phyloP scores from a whole-genome alignment of 2,113 vertebrate species.

The Dendrocopos noguchii region DNA sequence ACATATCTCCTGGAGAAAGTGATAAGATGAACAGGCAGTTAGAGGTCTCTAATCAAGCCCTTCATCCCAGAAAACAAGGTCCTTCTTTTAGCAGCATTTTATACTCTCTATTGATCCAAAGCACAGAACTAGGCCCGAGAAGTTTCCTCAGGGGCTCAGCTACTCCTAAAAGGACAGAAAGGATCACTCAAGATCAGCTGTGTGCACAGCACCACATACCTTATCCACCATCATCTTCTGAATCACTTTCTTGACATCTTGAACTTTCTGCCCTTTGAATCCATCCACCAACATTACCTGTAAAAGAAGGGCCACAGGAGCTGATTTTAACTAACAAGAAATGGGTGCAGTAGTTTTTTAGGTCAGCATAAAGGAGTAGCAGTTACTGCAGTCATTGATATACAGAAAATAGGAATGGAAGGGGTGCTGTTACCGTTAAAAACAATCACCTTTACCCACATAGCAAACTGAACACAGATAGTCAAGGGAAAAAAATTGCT shows the following conservation, averaged over 20 bases:
- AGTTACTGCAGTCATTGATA: neutral
- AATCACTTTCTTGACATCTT: constrained; percentile 94
- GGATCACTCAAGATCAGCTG: neutral
- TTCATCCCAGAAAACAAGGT: neutral
- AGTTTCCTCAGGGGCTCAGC: neutral
- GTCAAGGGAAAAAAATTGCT: neutral
- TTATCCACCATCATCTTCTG: constrained; percentile 92
- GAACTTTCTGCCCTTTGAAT: constrained; percentile 93
- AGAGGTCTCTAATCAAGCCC: neutral
- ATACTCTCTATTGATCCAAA: neutral
- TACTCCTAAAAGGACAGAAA: neutral
- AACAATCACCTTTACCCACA: neutral
- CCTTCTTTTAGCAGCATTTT: neutral
- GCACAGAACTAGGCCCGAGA: neutral
- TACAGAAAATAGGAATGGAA: neutral
- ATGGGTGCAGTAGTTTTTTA: neutral
- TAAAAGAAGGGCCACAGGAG: neutral
- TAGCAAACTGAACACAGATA: neutral
- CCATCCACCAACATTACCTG: constrained; percentile 94
- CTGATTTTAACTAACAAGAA: neutral
- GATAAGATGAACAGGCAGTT: neutral
- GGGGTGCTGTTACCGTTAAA: neutral
- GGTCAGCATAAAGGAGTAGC: neutral
- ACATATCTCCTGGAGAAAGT: neutral
- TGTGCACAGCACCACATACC: constrained; percentile 65